A percentile compares a stretch with the other conserved stretches of the same genome.
These are phyloP conservation scores for Marronus borbonicus DNA, from an alignment of 2,888 invertebrate genomes.

Conservation along the genomic window DNA sequence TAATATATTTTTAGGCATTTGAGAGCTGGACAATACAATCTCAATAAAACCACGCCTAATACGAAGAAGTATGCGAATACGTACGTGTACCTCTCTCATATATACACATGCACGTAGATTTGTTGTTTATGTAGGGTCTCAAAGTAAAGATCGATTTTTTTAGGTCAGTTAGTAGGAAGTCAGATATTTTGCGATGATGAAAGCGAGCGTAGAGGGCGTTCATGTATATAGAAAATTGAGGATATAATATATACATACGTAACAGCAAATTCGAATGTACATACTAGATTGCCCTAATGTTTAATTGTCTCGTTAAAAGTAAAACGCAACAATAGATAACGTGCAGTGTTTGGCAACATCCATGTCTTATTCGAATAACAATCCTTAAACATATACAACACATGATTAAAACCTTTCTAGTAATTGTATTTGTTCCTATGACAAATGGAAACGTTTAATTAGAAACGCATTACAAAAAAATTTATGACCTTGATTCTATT, in stretches of 20 bases:
- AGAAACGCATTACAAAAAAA: constrained; percentile 46
- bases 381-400: constrained; percentile 1
- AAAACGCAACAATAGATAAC: constrained; percentile 28
- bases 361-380: neutral
- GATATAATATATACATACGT: constrained; percentile 51
- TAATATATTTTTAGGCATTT: neutral
- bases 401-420: constrained; percentile 3
- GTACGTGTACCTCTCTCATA: constrained; percentile 21
- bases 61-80: constrained; percentile 16
- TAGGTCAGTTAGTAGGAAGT: constrained; percentile 61
- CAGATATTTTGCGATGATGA: constrained; percentile 59
- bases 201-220: constrained; percentile 56
- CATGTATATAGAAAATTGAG: constrained; percentile 21
- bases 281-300: constrained; percentile 31
- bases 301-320: constrained; percentile 42
- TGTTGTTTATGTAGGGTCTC: constrained; percentile 33
- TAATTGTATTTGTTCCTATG: constrained; percentile 25
- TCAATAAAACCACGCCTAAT: constrained; percentile 24
- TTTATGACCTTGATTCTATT: constrained; percentile 54
- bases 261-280: neutral
- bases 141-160: constrained; percentile 59
- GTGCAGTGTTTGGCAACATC: constrained; percentile 23
- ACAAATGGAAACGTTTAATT: constrained; percentile 48
- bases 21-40: neutral
- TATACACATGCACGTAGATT: constrained; percentile 15